Conservation (phyloP, 1,140 invertebrate species). For the Aphelenchoides besseyi region DNA sequence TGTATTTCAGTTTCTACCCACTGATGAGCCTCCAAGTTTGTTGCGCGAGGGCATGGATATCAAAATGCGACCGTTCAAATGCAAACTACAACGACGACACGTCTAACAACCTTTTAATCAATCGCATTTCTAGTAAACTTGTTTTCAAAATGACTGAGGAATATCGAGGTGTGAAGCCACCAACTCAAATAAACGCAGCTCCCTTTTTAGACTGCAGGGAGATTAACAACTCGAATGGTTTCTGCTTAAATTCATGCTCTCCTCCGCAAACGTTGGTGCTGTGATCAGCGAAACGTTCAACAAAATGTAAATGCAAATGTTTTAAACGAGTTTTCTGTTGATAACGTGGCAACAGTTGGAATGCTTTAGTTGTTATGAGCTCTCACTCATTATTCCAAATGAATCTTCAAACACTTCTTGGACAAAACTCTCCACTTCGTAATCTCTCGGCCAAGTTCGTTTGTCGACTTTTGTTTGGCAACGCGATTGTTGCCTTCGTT, state of each 20-base stretch:
- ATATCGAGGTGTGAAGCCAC: neutral
- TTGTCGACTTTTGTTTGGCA: too few relatives aligned
- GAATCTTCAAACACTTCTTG: too few relatives aligned
- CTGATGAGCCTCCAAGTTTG: neutral
- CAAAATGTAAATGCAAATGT: too few relatives aligned
- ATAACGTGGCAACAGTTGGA: too few relatives aligned
- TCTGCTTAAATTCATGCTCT: neutral
- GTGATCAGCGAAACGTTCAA: slow-evolving; percentile 3
- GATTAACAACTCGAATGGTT: neutral
- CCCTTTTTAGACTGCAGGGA: neutral
- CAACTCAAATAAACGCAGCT: neutral
- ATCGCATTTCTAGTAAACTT: neutral
- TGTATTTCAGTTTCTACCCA: neutral
- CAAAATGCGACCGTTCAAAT: neutral
- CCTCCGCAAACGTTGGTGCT: too few relatives aligned
- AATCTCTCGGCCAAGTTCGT: too few relatives aligned
- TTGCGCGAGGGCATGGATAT: neutral
- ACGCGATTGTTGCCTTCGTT: too few relatives aligned
- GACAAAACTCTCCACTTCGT: too few relatives aligned
- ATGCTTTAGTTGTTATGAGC: too few relatives aligned
- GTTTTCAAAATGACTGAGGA: neutral
- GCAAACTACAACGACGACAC: neutral
- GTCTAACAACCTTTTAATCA: neutral
- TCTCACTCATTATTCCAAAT: too few relatives aligned
- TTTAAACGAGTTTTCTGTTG: too few relatives aligned